Conservation (phyloP, 2,797 vertebrate species). For the Bovichtus diacanthus region DNA sequence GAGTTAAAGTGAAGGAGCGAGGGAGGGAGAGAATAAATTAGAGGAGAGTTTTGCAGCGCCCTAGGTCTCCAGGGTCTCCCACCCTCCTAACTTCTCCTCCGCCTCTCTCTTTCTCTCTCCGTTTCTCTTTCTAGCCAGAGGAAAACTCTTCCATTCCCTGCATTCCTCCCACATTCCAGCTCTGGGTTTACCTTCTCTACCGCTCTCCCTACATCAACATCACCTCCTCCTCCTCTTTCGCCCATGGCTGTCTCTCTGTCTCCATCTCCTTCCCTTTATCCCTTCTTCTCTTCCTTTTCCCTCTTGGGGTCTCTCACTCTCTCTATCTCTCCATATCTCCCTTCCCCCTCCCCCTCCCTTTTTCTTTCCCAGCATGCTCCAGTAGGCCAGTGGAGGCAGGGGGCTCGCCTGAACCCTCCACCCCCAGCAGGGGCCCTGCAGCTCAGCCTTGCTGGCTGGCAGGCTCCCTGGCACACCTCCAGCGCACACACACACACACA, state of each 20-base stretch:
- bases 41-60: slow-evolving; percentile 50
- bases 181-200: slow-evolving; percentile 76
- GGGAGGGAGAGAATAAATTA: slow-evolving; percentile 51
- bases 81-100: slow-evolving; percentile 57
- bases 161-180: slow-evolving; percentile 86
- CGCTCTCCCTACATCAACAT: slow-evolving; percentile 67
- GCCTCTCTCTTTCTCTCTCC: slow-evolving; percentile 35
- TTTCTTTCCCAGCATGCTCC: slow-evolving; percentile 72
- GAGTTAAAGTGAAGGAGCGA: slow-evolving; percentile 34
- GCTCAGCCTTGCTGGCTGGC: slow-evolving; percentile 76
- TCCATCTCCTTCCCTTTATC: slow-evolving; percentile 50
- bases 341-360: slow-evolving; percentile 31
- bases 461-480: slow-evolving; percentile 76
- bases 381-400: slow-evolving; percentile 71
- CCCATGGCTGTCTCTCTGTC: slow-evolving; percentile 52
- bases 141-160: slow-evolving; percentile 81
- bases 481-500: slow-evolving; percentile 43
- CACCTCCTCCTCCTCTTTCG: slow-evolving; percentile 42
- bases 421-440: slow-evolving; percentile 71
- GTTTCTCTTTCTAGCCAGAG: slow-evolving; percentile 62
- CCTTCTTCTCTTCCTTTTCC: slow-evolving; percentile 28
- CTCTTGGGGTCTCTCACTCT: slow-evolving; percentile 20
- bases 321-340: slow-evolving; percentile 15
- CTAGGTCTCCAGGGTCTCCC: slow-evolving; percentile 59
- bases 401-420: slow-evolving; percentile 78